These are phyloP conservation scores for Chaunax sp. DNA, from an alignment of 2,797 vertebrate species.

Conservation along the genomic window DNA sequence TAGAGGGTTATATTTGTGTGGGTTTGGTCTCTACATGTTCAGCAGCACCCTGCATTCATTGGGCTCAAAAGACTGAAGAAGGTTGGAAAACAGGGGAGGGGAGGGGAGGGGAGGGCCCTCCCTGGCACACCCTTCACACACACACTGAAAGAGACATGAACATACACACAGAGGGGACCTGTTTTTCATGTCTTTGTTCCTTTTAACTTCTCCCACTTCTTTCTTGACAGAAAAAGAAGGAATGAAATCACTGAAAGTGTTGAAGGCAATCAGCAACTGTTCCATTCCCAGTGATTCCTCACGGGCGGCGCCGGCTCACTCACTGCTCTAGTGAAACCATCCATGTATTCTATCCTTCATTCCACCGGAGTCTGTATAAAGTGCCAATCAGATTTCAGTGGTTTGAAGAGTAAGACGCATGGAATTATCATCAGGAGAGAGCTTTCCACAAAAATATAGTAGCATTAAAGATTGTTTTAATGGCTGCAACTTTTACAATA, in stretches of 20 bases:
- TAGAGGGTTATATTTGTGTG: constrained; percentile 15
- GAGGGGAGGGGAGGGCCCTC: constrained; percentile 76
- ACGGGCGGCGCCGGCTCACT: constrained; percentile 10
- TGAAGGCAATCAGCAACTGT: constrained; percentile 15
- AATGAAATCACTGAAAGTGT: constrained; percentile 7
- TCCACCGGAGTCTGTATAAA: constrained; percentile 99
- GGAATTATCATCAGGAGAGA: constrained; percentile 81
- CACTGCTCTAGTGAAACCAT: constrained; percentile 74
- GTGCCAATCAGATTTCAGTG: constrained; percentile 98
- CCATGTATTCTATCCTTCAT: constrained; percentile 98
- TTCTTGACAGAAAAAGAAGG: constrained; percentile 39
- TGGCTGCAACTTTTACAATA: constrained; percentile 47
- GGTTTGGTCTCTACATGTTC: constrained; percentile 61
- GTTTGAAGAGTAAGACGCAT: constrained; percentile 96
- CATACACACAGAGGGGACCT: constrained; percentile 33
- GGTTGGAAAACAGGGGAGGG: constrained; percentile 50
- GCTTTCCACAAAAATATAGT: background rate
- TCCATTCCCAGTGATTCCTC: constrained; percentile 27
- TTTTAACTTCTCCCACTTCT: constrained; percentile 50
- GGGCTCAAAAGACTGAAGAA: constrained; percentile 51
- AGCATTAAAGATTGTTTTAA: constrained; percentile 8
- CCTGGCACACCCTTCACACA: constrained; percentile 64
- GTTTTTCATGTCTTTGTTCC: constrained; percentile 52
- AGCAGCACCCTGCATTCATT: constrained; percentile 44
- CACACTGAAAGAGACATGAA: constrained; percentile 18